Percentiles rank a stretch among this genome's conserved stretches.
Evolutionary conservation across 1,140 invertebrate species (phyloP).

Genomic region (Atta cephalotes): DNA sequence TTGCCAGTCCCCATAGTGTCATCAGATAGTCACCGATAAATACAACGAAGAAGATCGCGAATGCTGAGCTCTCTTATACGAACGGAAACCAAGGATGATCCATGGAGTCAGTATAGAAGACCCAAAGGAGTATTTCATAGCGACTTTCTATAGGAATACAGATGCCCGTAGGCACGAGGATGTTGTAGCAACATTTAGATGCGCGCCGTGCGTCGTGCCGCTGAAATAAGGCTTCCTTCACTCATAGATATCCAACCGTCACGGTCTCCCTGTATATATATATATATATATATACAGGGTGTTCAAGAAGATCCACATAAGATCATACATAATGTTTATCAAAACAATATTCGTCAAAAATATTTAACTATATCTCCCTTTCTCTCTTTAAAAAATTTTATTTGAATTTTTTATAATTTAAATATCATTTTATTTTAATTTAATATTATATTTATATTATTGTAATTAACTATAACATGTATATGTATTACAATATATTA

Average conservation of each 20-base stretch:
- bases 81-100: conserved; percentile 64
- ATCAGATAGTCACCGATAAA: conserved; percentile 58
- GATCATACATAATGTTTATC: background rate
- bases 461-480: too few relatives aligned
- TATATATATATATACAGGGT: conserved; percentile 9
- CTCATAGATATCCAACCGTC: conserved; percentile 45
- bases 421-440: too few relatives aligned
- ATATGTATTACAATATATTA: too few relatives aligned
- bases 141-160: conserved; percentile 45
- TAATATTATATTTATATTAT: too few relatives aligned
- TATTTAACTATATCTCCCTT: too few relatives aligned
- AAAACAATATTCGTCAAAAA: background rate
- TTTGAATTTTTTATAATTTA: too few relatives aligned
- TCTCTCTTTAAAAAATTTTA: too few relatives aligned
- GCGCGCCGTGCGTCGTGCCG: conserved; percentile 18
- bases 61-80: conserved; percentile 27
- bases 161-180: conserved; percentile 46
- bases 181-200: conserved; percentile 64
- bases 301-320: conserved; percentile 1
- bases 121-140: conserved; percentile 25
- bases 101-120: conserved; percentile 50
- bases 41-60: conserved; percentile 23
- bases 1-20: conserved; percentile 22
- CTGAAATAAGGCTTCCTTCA: conserved; percentile 66
- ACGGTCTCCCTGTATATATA: conserved; percentile 8